Conservation (phyloP, 1,140 invertebrate species). For the Caenorhabditis latens region DNA sequence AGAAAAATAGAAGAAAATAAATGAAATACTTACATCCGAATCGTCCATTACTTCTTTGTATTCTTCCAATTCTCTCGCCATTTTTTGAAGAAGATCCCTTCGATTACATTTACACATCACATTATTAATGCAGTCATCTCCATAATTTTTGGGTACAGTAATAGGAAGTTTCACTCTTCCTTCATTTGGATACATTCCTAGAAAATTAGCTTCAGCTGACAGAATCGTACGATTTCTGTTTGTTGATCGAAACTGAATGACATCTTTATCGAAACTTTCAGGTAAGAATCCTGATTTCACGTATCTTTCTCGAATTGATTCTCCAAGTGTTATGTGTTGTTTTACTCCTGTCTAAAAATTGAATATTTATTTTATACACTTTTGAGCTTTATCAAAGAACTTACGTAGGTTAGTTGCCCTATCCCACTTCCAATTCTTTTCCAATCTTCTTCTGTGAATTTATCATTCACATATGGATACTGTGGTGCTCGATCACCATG, state of each 20-base stretch:
- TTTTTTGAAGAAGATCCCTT: not conserved
- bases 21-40: not conserved
- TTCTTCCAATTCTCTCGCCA: slow-evolving; percentile 21
- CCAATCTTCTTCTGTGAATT: slow-evolving; percentile 19
- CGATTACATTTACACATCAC: slow-evolving; percentile 24
- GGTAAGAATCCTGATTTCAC: slow-evolving; percentile 20
- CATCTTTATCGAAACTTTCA: not conserved
- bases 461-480: slow-evolving; percentile 22
- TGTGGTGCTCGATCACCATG: slow-evolving; percentile 32
- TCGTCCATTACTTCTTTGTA: slow-evolving; percentile 16
- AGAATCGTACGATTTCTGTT: slow-evolving; percentile 27
- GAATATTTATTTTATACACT: not conserved
- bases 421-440: slow-evolving; percentile 26
- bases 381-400: not conserved
- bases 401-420: slow-evolving; percentile 25
- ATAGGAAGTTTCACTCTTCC: slow-evolving; percentile 28
- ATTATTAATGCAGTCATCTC: slow-evolving; percentile 14
- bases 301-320: not conserved
- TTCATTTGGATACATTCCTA: slow-evolving; percentile 39
- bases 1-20: not conserved
- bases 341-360: slow-evolving; percentile 39
- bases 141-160: slow-evolving; percentile 4
- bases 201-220: slow-evolving; percentile 21
- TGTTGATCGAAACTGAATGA: slow-evolving; percentile 15
- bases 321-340: slow-evolving; percentile 18